phyloP scores from a whole-genome alignment of 1,140 invertebrate species.

The Penaeus indicus region DNA sequence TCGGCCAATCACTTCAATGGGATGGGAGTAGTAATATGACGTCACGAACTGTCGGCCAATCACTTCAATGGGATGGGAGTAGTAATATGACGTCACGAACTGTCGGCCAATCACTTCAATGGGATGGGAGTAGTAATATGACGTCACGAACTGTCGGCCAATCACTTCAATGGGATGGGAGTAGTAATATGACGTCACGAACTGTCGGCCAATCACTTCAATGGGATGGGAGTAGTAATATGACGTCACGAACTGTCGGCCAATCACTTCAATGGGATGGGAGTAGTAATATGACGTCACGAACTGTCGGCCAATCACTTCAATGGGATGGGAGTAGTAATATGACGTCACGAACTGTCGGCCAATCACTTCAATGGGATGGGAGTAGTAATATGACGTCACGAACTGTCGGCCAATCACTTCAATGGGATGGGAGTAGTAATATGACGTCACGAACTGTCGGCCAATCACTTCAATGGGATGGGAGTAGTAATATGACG shows the following conservation, averaged over 20 bases:
- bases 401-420: slow-evolving; percentile 33
- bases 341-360: slow-evolving; percentile 52
- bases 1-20: slow-evolving; percentile 57
- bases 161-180: no score
- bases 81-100: no score
- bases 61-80: no score
- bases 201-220: slow-evolving; percentile 44
- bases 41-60: slow-evolving; percentile 49
- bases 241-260: slow-evolving; percentile 54
- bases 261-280: no score
- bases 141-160: slow-evolving; percentile 51
- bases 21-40: slow-evolving; percentile 55
- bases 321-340: slow-evolving; percentile 57
- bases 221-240: slow-evolving; percentile 56
- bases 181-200: no score
- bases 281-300: no score
- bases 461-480: neutral
- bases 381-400: no score
- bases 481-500: no score
- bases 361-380: no score
- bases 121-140: slow-evolving; percentile 55
- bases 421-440: slow-evolving; percentile 57
- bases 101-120: slow-evolving; percentile 51
- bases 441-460: slow-evolving; percentile 53
- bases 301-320: slow-evolving; percentile 38